Base-by-base conservation (phyloP, 2,797 vertebrate genomes). In the Hybognathus amarus region DNA sequence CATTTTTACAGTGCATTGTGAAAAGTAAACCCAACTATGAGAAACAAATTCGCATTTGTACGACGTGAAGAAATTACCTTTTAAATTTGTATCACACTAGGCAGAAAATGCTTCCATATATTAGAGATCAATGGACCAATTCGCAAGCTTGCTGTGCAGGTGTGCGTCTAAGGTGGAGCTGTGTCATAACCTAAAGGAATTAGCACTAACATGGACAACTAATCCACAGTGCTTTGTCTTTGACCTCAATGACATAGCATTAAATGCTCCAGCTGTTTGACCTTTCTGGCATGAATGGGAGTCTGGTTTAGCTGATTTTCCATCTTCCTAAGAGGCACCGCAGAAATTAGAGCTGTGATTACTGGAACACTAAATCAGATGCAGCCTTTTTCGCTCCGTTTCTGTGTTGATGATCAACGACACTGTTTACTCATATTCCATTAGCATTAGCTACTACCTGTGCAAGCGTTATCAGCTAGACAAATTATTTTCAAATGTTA, bases 141-240 rank as follows among this genome's bases (percentile, higher is more conserved):
- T 63, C 24, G 30, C 15, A 69, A 30, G 54, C 68, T 74, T 50
- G 27, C 27, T 6, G 6, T 73, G n/a, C 78, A 30, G 36, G 17
- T 59, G 20, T 61, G 45, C 33, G 12, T 47, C 40, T 38, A 18
- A 71, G 67, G 15, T 52, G 47, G 59, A 77, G 76, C 63, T 24
- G 30, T 79, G 52, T 71, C 69, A 80, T 30, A 80, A 27, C 7
- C 36, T 40, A 27, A 66, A 88, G 83, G 86, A 89, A 91, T 91
- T 92, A 92, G 50, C 89, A 68, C 80, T 64, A 88, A 89, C 84
- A 89, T 84, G 80, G 86, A 91, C 20, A 86, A 88, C 54, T 87
- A 89, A 90, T 92, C 89, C 87, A 86, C 86, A 82, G 61, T 71
- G 91, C 83, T 85, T 86, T 83, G 80, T 82, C 70, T 87, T 85